Percentiles rank a stretch among this genome's conserved stretches.
Evolutionary conservation across 2,797 vertebrate species (phyloP).

Genomic region (Rallus crepitans): DNA sequence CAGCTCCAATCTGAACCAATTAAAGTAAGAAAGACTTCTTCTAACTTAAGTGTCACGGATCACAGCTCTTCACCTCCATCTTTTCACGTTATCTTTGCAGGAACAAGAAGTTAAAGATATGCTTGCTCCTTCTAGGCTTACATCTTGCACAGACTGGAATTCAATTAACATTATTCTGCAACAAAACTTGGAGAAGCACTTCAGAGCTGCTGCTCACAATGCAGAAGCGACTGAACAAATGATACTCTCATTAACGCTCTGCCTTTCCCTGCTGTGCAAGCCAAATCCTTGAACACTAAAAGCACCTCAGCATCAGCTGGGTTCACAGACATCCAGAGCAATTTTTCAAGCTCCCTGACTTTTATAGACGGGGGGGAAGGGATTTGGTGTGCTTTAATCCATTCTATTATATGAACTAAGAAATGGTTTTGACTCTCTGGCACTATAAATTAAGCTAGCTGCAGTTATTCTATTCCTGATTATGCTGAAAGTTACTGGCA

Average conservation of each 20-base stretch:
- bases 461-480: conserved; percentile 47
- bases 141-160: conserved; percentile 27
- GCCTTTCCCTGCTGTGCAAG: conserved; percentile 61
- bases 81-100: not conserved
- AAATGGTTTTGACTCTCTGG: conserved; percentile 45
- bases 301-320: conserved; percentile 61
- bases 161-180: conserved; percentile 65
- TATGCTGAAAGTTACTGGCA: conserved; percentile 49
- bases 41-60: not conserved
- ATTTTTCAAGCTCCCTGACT: conserved; percentile 71
- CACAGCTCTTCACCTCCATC: not conserved
- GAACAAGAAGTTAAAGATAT: conserved; percentile 36
- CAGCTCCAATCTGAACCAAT: not conserved
- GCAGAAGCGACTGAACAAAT: conserved; percentile 48
- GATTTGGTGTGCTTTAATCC: conserved; percentile 62
- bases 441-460: conserved; percentile 37
- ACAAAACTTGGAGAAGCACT: conserved; percentile 40
- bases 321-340: conserved; percentile 46
- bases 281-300: conserved; percentile 59
- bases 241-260: conserved; percentile 60
- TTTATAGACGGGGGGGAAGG: conserved; percentile 53
- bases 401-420: conserved; percentile 54
- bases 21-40: conserved; percentile 29
- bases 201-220: conserved; percentile 57
- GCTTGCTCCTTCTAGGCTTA: not conserved